Percentiles rank a stretch among this genome's conserved stretches.
Conservation (phyloP, 2,113 vertebrate genomes). For the Sakesphorus luctuosus region DNA sequence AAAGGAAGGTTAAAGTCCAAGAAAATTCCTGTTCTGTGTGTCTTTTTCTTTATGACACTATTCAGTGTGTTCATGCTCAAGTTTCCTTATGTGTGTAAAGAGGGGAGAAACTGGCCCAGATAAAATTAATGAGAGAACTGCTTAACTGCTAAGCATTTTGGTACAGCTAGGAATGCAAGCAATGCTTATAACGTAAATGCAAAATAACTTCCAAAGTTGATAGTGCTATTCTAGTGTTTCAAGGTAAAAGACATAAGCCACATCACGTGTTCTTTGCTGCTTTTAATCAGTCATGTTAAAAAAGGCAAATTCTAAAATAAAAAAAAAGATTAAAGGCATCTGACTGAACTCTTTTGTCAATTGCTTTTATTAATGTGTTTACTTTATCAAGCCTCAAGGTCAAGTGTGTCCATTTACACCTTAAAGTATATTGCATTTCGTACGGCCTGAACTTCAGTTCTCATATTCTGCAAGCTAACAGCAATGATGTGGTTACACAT, state of each 20-base stretch:
- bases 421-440: not conserved
- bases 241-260: not conserved
- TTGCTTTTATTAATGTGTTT: not conserved
- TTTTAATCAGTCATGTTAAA: not conserved
- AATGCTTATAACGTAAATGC: not conserved
- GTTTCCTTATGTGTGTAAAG: not conserved
- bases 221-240: not conserved
- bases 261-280: not conserved
- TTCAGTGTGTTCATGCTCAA: not conserved
- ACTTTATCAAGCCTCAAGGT: not conserved
- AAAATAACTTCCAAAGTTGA: not conserved
- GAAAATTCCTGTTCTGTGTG: not conserved
- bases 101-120: not conserved
- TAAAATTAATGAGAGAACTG: not conserved
- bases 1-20: not conserved
- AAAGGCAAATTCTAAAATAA: not conserved
- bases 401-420: not conserved
- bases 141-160: not conserved
- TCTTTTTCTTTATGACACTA: not conserved
- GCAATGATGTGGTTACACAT: not conserved
- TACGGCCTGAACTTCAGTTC: not conserved
- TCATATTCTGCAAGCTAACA: not conserved
- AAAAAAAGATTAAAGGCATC: not conserved
- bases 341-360: not conserved
- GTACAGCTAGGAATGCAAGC: not conserved